phyloP scores from a whole-genome alignment of 30 jellyfish, hydroid and myxozoan species.

The Morbakka virulenta region DNA sequence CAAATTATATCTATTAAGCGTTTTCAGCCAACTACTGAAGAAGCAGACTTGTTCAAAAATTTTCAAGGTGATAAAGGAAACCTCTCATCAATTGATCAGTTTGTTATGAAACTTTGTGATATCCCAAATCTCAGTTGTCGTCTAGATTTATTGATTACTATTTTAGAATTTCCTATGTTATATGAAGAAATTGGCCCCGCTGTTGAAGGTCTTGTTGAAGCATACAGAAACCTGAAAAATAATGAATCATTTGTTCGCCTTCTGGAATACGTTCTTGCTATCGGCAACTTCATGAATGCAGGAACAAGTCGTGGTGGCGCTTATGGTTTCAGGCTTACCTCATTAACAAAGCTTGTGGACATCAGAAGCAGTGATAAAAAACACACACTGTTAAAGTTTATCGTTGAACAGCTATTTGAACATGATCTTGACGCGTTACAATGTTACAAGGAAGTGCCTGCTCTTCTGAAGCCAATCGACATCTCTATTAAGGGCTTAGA shows the following conservation, averaged over 20 bases:
- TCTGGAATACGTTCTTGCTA: slow-evolving; percentile 67
- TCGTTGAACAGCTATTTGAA: slow-evolving; percentile 77
- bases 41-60: slow-evolving; percentile 69
- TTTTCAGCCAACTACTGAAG: slow-evolving; percentile 94
- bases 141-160: slow-evolving; percentile 73
- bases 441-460: slow-evolving; percentile 73
- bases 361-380: slow-evolving; percentile 74
- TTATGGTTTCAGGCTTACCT: slow-evolving; percentile 81
- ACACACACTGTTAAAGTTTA: slow-evolving; percentile 47
- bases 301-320: slow-evolving; percentile 98
- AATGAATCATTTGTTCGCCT: slow-evolving; percentile 50
- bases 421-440: slow-evolving; percentile 58
- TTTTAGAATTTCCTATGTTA: slow-evolving; percentile 78
- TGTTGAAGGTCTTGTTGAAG: slow-evolving; percentile 43
- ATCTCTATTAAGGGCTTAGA: slow-evolving; percentile 73
- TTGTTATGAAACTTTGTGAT: slow-evolving; percentile 69
- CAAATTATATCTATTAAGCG: slow-evolving; percentile 76
- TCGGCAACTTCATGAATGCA: slow-evolving; percentile 85
- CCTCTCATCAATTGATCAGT: slow-evolving; percentile 64
- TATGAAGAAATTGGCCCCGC: slow-evolving; percentile 48
- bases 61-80: slow-evolving; percentile 50
- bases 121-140: slow-evolving; percentile 60
- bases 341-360: slow-evolving; percentile 69
- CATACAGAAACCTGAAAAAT: slow-evolving; percentile 39
- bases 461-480: slow-evolving; percentile 70